These are phyloP conservation scores for Acholoe squamosa DNA, from an alignment of 2,888 invertebrate species.

Conservation along the genomic window DNA sequence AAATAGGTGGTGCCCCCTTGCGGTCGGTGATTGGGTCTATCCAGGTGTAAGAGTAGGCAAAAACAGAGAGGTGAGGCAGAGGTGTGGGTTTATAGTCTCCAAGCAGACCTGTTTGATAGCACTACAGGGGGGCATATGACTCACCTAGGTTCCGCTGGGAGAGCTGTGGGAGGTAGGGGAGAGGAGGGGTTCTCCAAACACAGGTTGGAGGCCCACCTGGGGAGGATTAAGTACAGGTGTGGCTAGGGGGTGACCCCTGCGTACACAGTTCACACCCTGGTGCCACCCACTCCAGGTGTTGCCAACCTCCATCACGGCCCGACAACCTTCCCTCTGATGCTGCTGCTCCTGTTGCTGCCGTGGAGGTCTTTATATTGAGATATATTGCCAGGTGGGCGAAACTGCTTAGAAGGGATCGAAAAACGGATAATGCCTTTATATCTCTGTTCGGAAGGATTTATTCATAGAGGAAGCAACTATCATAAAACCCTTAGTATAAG, in stretches of 20 bases:
- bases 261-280: background rate
- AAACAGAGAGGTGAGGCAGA: background rate
- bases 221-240: slow-evolving; percentile 38
- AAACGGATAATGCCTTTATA: too few relatives aligned
- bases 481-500: too few relatives aligned
- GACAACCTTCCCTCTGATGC: background rate
- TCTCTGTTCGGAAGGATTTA: too few relatives aligned
- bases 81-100: background rate
- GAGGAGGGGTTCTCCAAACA: slow-evolving; percentile 47
- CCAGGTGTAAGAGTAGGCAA: slow-evolving; percentile 18
- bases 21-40: slow-evolving; percentile 1
- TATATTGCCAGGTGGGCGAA: too few relatives aligned
- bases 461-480: too few relatives aligned
- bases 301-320: background rate
- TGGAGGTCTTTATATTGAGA: too few relatives aligned
- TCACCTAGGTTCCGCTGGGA: background rate
- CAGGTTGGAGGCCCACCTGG: slow-evolving; percentile 29
- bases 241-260: background rate
- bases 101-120: background rate
- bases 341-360: background rate
- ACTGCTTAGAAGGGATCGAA: too few relatives aligned
- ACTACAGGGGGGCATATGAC: background rate
- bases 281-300: background rate
- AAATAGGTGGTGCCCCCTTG: slow-evolving; percentile 17
- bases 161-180: slow-evolving; percentile 4